A percentile compares a stretch with the other conserved stretches of the same genome.
Conservation (phyloP, 2,113 vertebrate genomes). For the Dinomys branickii region DNA sequence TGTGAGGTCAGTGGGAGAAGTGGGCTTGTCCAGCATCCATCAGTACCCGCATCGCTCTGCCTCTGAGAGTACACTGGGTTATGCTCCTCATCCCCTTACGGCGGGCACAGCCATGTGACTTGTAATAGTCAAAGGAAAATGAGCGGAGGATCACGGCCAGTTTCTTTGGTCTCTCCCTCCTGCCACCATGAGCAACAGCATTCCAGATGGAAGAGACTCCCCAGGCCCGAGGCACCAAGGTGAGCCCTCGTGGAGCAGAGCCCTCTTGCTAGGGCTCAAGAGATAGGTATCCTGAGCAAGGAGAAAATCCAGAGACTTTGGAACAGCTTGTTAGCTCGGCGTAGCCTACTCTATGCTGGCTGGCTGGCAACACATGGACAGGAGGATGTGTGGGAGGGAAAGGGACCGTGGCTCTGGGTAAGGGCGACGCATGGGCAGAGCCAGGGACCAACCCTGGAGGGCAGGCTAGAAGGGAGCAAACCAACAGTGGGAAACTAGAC, state of each 20-base stretch:
- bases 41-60: background rate
- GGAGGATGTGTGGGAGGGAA: background rate
- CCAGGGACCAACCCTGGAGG: rapidly evolving
- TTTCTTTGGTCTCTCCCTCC: background rate
- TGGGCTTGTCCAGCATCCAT: no score
- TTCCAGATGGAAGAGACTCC: background rate
- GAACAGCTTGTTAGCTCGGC: background rate
- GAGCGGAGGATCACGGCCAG: background rate
- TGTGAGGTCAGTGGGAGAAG: no score
- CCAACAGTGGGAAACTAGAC: background rate
- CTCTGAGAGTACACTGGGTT: background rate
- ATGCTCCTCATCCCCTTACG: background rate
- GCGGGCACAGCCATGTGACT: no score
- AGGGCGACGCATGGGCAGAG: background rate
- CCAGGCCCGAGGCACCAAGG: background rate
- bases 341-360: background rate
- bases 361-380: rapidly evolving
- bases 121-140: background rate
- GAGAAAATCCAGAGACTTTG: background rate
- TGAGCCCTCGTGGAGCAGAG: background rate
- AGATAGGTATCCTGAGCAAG: background rate
- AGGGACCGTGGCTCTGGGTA: background rate
- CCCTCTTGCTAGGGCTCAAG: background rate
- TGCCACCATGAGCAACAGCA: background rate
- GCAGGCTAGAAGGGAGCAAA: no score